Percentiles rank a stretch among this genome's conserved stretches.
Evolutionary conservation across 2,113 vertebrate species (phyloP).

Genomic region (Tiliqua scincoides): DNA sequence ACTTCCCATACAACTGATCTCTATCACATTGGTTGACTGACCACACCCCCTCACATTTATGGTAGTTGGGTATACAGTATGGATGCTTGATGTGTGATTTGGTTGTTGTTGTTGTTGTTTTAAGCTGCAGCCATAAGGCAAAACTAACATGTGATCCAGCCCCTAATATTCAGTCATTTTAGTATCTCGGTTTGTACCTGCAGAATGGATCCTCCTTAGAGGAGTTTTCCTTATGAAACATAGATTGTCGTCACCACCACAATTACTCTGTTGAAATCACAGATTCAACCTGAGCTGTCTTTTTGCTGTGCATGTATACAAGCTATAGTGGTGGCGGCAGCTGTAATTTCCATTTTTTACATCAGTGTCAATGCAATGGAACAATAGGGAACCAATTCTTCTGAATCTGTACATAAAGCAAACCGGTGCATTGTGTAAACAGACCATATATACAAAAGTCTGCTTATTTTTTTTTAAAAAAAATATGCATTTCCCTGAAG

Average conservation of each 20-base stretch:
- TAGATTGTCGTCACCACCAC: neutral
- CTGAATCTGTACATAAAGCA: neutral
- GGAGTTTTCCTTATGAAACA: neutral
- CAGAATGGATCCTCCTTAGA: neutral
- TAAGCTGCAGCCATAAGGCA: neutral
- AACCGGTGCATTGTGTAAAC: neutral
- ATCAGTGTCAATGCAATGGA: neutral
- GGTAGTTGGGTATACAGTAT: neutral
- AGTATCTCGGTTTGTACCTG: neutral
- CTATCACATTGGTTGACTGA: neutral
- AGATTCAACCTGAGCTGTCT: neutral
- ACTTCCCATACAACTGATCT: neutral
- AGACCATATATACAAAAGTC: constrained; percentile 6
- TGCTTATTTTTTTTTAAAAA: constrained; percentile 29
- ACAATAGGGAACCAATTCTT: neutral
- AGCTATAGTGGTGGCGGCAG: neutral
- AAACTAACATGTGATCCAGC: neutral
- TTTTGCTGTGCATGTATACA: neutral
- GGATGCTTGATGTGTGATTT: neutral
- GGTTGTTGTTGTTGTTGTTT: no score
- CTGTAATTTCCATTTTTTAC: neutral
- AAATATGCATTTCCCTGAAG: constrained; percentile 20
- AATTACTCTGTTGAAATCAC: neutral
- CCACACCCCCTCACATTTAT: neutral
- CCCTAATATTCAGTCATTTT: neutral